Base-by-base conservation (phyloP, 64 coral and sea anemone species). In the Montipora foliosa region DNA sequence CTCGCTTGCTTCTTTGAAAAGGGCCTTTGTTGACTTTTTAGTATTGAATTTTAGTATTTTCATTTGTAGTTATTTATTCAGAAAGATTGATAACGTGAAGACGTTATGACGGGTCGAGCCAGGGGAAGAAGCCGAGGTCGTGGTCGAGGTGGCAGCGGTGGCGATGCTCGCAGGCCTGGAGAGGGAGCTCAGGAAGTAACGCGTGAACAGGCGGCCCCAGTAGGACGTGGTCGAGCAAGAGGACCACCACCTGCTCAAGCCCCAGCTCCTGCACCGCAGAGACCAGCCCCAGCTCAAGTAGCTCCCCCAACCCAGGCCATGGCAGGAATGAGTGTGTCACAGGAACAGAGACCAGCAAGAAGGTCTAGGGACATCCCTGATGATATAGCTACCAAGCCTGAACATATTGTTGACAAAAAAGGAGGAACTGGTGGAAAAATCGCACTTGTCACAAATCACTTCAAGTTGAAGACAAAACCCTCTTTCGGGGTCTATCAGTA, bases 401-500 rank as follows among this genome's bases (percentile, higher is more conserved):
- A 62, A 0, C 92, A 91, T 15, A 44, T 52, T 17, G 86, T 81
- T n/a, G 88, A 96, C 67, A 99, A 99, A 59, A 83, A 79, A 47
- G 98, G 98, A 25, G 11, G 0, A 11, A 85, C 89, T 72, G 98
- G 98, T 8, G 7, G 1, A 3, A 74, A 20, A 9, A 57, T 99
- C 0, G 3, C 49, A 0, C 13, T 99, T 9, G 69, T 93, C 14
- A 91, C 98, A 15, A 99, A 99, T 44, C 89, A 92, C 14, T 99
- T 94, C 62, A 92, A 59, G 22, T 66, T 99, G 13, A 67, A 80
- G 67, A 94, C 88, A 0, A 87, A 48, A 21, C 79, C 92, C 3
- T 58, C 88, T 21, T 94, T 88, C 67, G 91, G 68, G 9, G 80
- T 99, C 17, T 99, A 93, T 25, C 98, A 99, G 80, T 99, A 99